Conservation (phyloP, 2,888 invertebrate species). For the Epinotia brunnichana region DNA sequence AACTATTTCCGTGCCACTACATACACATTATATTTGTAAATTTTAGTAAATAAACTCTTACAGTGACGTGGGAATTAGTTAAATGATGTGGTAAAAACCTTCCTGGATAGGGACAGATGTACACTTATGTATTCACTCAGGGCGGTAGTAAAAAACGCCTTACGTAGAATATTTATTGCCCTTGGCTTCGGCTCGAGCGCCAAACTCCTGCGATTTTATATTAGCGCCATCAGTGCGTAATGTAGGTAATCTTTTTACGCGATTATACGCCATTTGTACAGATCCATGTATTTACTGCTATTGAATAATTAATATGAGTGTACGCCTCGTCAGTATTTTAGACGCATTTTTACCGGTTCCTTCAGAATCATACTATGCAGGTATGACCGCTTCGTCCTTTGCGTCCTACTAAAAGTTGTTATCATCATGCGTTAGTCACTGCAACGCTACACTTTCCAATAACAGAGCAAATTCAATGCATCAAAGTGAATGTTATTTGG, state of each 20-base stretch:
- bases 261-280: neutral
- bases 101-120: too few species aligned
- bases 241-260: neutral
- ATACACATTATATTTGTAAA: too few species aligned
- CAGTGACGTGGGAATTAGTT: too few species aligned
- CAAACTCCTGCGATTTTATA: neutral
- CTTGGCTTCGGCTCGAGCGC: too few species aligned
- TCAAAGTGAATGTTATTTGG: slow-evolving; percentile 1
- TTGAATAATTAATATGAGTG: neutral
- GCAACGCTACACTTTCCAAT: neutral
- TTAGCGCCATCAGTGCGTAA: neutral
- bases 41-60: too few species aligned
- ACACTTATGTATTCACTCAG: neutral
- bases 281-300: neutral
- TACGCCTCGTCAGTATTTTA: neutral
- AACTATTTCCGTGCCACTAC: too few species aligned
- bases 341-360: neutral
- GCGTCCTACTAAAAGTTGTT: neutral
- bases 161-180: neutral
- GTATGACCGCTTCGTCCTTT: neutral
- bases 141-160: neutral
- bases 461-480: neutral
- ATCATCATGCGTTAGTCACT: neutral
- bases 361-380: neutral
- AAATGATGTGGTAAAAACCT: too few species aligned